Evolutionary conservation across 2,888 invertebrate species (phyloP).

Genomic region (Acleris cristana): DNA sequence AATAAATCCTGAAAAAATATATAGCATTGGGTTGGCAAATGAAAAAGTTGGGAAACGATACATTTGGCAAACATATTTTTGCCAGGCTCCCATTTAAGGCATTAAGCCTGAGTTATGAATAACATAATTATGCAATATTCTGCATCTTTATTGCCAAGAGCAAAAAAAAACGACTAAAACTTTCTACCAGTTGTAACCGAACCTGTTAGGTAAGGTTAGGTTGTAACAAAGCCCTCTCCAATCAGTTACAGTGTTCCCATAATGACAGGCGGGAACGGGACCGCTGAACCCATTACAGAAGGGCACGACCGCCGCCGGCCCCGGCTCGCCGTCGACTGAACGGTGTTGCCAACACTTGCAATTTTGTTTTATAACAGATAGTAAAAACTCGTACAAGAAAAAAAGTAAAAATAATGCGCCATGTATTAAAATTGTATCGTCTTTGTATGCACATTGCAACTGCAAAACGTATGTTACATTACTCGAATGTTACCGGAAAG

Average conservation of each 20-base stretch:
- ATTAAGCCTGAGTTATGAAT: no score
- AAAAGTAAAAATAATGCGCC: background rate
- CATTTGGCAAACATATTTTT: no score
- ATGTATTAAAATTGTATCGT: background rate
- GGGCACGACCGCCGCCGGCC: slow-evolving; percentile 72
- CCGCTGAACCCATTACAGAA: slow-evolving; percentile 65
- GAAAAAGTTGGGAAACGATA: no score
- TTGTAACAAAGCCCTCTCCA: slow-evolving; percentile 42
- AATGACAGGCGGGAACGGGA: slow-evolving; percentile 58
- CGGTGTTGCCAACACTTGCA: slow-evolving; percentile 52
- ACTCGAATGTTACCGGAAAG: no score
- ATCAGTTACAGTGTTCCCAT: slow-evolving; percentile 47
- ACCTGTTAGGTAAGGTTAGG: background rate
- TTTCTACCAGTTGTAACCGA: background rate
- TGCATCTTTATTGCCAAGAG: no score
- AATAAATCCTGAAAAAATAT: no score
- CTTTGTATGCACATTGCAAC: no score
- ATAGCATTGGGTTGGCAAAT: no score
- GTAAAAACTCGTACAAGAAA: background rate
- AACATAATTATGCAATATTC: no score
- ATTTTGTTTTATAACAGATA: slow-evolving; percentile 6
- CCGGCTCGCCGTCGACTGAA: slow-evolving; percentile 69
- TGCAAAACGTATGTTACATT: no score
- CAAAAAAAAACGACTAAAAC: no score
- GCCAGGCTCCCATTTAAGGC: no score